Conservation (phyloP, 2,888 invertebrate genomes). For the Drosophila kuntzei region DNA sequence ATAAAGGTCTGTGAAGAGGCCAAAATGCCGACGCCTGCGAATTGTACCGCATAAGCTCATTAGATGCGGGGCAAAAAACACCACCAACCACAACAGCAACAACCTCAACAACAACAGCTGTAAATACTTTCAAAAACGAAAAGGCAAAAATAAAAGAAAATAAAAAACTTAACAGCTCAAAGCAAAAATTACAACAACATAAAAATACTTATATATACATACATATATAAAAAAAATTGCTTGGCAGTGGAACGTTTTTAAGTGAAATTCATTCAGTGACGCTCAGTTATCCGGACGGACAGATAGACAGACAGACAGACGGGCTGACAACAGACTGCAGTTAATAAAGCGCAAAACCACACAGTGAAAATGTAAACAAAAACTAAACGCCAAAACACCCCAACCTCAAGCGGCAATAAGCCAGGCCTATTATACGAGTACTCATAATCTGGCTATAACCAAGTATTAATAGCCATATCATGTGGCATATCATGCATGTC, state of each 20-base stretch:
- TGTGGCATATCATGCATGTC: conserved; percentile 47
- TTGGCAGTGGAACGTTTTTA: conserved; percentile 60
- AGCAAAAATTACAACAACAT: conserved; percentile 36
- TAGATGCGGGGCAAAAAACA: conserved; percentile 71
- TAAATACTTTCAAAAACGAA: conserved; percentile 60
- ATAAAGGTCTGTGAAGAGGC: conserved; percentile 49
- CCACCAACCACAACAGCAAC: conserved; percentile 24
- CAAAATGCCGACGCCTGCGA: conserved; percentile 66
- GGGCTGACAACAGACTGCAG: conserved; percentile 39
- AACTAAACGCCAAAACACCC: conserved; percentile 28
- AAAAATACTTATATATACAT: conserved; percentile 21
- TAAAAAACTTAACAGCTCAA: conserved; percentile 7
- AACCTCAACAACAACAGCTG: conserved; percentile 30
- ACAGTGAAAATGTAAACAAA: conserved; percentile 73
- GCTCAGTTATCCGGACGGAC: conserved; percentile 37
- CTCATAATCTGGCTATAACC: conserved; percentile 1
- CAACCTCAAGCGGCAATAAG: conserved; percentile 27
- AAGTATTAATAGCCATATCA: conserved; percentile 26
- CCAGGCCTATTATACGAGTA: conserved; percentile 3
- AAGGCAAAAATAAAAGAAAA: conserved; percentile 26
- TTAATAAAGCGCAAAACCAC: conserved; percentile 71
- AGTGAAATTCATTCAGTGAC: conserved; percentile 76
- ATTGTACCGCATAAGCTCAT: conserved; percentile 78
- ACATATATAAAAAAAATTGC: conserved; percentile 35
- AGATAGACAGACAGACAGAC: conserved; percentile 27